phyloP scores from a whole-genome alignment of 2,797 vertebrate genomes.

The Cygnus olor region DNA sequence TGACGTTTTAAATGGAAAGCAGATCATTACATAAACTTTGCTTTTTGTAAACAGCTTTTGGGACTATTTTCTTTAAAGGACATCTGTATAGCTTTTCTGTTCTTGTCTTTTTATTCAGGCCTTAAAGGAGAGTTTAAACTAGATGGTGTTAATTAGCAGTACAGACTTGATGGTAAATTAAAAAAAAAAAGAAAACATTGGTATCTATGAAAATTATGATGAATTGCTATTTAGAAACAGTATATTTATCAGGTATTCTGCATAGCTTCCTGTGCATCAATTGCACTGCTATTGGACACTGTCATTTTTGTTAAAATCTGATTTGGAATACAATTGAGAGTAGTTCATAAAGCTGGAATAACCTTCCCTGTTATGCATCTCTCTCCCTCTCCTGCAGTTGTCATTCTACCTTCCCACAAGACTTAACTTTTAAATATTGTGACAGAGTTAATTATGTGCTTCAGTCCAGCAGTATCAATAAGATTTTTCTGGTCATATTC shows the following conservation, averaged over 20 bases:
- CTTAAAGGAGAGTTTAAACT: not conserved
- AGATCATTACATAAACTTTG: not conserved
- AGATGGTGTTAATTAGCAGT: not conserved
- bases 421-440: not conserved
- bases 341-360: not conserved
- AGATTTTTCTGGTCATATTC: not conserved
- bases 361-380: not conserved
- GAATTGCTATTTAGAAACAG: not conserved
- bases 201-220: not conserved
- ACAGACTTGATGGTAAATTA: not conserved
- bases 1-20: not conserved
- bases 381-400: not conserved
- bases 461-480: not conserved
- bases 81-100: not conserved
- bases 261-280: not conserved
- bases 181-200: not conserved
- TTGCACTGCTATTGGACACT: not conserved
- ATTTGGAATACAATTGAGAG: not conserved
- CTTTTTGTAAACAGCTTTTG: not conserved
- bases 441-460: not conserved
- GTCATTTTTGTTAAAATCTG: not conserved
- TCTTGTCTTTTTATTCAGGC: not conserved
- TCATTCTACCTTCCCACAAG: not conserved
- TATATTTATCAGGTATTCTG: not conserved
- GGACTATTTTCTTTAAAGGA: not conserved